Conservation (phyloP, 1,140 invertebrate species). For the Drosophila novamexicana region DNA sequence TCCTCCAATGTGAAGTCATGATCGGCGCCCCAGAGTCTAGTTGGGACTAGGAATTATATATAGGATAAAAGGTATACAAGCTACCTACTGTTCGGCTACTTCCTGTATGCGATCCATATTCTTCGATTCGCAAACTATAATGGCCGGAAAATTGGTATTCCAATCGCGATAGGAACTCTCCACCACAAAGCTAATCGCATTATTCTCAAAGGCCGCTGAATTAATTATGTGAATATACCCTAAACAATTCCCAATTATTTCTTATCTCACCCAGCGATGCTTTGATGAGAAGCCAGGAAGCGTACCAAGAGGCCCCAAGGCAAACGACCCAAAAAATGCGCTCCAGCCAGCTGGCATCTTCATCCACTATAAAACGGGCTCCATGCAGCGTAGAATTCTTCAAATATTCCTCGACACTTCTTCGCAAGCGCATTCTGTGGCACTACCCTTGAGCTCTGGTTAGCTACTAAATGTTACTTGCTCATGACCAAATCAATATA, state of each 20-base stretch:
- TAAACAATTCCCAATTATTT: background rate
- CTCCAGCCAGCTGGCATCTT: constrained; percentile 85
- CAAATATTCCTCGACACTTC: constrained; percentile 79
- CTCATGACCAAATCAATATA: constrained; percentile 8
- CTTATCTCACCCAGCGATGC: constrained; percentile 85
- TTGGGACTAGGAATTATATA: background rate
- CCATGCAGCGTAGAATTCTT: constrained; percentile 86
- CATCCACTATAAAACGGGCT: constrained; percentile 86
- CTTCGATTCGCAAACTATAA: constrained; percentile 88
- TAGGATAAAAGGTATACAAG: background rate
- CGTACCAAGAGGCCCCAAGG: constrained; percentile 87
- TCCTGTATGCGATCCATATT: constrained; percentile 87
- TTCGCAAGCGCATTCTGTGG: constrained; percentile 44
- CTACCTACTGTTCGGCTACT: constrained; percentile 86
- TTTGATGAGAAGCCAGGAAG: constrained; percentile 86
- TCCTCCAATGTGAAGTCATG: constrained; percentile 89
- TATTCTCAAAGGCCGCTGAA: constrained; percentile 80
- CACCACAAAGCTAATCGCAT: constrained; percentile 89
- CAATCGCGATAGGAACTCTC: constrained; percentile 90
- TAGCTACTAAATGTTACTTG: constrained; percentile 1
- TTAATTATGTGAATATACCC: background rate
- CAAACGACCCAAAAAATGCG: constrained; percentile 88
- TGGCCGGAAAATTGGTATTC: constrained; percentile 88
- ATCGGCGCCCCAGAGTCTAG: constrained; percentile 87
- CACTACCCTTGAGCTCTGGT: background rate